These are phyloP conservation scores for Isichthys henryi DNA, from an alignment of 2,113 vertebrate genomes.

Conservation along the genomic window DNA sequence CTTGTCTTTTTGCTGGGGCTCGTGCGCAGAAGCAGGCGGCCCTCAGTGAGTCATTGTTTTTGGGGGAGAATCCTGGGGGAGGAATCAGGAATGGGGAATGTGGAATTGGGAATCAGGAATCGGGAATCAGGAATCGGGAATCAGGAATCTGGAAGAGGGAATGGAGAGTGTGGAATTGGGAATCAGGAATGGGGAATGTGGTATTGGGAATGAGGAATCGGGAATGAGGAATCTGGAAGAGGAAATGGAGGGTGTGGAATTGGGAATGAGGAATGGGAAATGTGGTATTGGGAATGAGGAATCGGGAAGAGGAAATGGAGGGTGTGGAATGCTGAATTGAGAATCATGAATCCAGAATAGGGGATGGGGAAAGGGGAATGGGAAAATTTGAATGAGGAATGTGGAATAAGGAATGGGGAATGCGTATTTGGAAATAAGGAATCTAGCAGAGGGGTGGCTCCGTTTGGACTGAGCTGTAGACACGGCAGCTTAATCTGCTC, in stretches of 20 bases:
- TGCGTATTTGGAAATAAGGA: neutral
- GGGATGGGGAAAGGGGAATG: neutral
- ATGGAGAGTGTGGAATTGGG: neutral
- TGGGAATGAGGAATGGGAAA: neutral
- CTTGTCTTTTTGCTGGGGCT: neutral
- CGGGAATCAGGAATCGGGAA: neutral
- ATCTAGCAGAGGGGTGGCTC: neutral
- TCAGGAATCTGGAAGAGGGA: neutral
- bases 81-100: slow-evolving; percentile 12
- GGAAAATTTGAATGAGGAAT: neutral
- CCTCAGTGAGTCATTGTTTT: neutral
- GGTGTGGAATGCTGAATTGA: neutral
- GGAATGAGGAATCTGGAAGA: too few relatives aligned
- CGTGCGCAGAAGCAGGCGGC: neutral
- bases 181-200: neutral
- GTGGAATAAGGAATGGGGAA: neutral
- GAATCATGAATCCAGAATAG: neutral
- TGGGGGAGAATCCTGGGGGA: neutral
- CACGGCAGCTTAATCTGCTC: neutral
- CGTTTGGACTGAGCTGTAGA: neutral
- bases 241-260: neutral
- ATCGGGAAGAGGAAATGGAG: neutral
- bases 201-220: neutral
- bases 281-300: neutral
- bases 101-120: neutral